Conservation (phyloP, 2,888 invertebrate species). For the Uropetala carovei region DNA sequence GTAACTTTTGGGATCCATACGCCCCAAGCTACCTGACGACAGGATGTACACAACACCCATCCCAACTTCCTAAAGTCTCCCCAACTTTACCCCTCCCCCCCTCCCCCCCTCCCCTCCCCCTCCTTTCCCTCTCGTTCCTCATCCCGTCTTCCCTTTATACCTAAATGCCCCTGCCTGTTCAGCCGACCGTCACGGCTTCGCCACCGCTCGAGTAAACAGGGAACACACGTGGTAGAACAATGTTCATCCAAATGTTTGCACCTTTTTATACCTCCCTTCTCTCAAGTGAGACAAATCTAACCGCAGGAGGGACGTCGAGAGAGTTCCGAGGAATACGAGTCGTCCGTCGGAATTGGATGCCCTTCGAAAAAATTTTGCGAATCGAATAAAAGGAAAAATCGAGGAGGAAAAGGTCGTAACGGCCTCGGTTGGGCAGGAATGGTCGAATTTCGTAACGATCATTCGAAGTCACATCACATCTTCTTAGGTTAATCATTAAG, state of each 20-base stretch:
- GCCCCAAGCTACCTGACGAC: neutral
- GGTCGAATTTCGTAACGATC: too few relatives aligned
- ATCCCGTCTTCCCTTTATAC: neutral
- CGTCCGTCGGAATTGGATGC: neutral
- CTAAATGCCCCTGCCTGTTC: neutral
- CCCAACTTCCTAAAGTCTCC: neutral
- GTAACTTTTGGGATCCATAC: too few relatives aligned
- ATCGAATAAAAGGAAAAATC: too few relatives aligned
- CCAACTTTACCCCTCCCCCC: neutral
- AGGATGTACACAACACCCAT: neutral
- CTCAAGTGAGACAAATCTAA: neutral
- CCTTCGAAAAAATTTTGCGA: neutral
- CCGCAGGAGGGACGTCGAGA: neutral
- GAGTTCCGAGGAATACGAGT: neutral
- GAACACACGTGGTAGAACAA: slow-evolving; percentile 48
- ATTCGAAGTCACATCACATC: too few relatives aligned
- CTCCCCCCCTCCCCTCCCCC: neutral
- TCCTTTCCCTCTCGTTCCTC: neutral
- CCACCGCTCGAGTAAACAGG: neutral
- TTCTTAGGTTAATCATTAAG: too few relatives aligned
- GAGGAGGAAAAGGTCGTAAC: too few relatives aligned
- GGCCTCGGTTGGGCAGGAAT: too few relatives aligned
- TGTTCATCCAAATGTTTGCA: slow-evolving; percentile 53
- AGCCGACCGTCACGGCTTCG: neutral
- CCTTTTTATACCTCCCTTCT: neutral